A percentile compares a stretch with the other conserved stretches of the same genome.
These are phyloP conservation scores for Scolopax mira DNA, from an alignment of 2,113 vertebrate species.

Conservation along the genomic window DNA sequence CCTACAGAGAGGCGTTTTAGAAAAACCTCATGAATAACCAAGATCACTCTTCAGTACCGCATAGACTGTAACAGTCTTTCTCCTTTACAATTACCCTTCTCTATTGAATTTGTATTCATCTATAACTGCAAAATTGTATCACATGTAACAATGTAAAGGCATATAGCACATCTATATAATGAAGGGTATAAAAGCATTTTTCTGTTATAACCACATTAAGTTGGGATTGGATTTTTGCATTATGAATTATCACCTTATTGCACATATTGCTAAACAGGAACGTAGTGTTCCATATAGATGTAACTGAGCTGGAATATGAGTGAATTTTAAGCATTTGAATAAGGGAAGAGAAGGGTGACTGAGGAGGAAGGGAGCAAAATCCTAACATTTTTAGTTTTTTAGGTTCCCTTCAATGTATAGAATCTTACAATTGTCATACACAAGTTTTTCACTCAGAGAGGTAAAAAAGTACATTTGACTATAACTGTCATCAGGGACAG, in stretches of 20 bases:
- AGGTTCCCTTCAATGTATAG: not conserved
- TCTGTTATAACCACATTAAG: not conserved
- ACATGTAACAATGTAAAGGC: not conserved
- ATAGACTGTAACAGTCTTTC: not conserved
- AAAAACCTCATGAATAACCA: not conserved
- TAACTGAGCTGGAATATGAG: not conserved
- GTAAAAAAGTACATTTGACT: not conserved
- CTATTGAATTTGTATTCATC: not conserved
- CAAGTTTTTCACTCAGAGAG: not conserved
- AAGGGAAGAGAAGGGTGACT: not conserved
- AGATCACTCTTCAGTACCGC: not conserved
- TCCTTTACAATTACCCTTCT: not conserved
- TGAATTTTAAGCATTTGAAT: not conserved
- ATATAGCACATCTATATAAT: not conserved
- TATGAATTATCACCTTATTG: not conserved
- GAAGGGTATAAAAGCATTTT: not conserved
- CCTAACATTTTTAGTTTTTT: not conserved
- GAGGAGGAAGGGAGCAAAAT: not conserved
- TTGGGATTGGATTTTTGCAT: constrained; percentile 6
- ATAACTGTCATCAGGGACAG: not conserved
- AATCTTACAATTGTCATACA: not conserved
- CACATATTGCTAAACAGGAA: not conserved
- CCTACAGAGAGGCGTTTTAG: not conserved
- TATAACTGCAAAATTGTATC: not conserved
- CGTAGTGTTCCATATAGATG: not conserved